A percentile compares a stretch with the other conserved stretches of the same genome.
These are phyloP conservation scores for Oreochromis aureus DNA, from an alignment of 2,113 vertebrate genomes.

Conservation along the genomic window DNA sequence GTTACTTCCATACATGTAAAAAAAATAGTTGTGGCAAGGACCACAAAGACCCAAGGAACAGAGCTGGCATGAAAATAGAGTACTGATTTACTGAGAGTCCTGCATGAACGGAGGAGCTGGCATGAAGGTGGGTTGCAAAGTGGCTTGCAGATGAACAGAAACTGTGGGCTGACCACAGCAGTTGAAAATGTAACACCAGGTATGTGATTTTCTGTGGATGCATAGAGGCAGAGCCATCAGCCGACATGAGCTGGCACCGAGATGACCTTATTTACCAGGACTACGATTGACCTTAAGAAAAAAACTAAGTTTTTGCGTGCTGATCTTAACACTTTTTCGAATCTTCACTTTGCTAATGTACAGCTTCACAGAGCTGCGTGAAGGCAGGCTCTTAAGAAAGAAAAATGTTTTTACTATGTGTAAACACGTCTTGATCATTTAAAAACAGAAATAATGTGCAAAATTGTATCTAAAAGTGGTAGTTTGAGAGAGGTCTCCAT, in stretches of 20 bases:
- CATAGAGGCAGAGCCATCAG: accelerated
- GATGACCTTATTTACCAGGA: accelerated
- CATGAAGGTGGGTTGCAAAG: background rate
- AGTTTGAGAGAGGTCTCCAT: background rate
- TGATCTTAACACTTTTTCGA: background rate
- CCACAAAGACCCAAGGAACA: background rate
- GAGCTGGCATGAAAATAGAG: background rate
- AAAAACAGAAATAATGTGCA: background rate
- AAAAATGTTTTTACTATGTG: background rate
- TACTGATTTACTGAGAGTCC: background rate
- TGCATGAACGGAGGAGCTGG: background rate
- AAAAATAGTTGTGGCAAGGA: background rate
- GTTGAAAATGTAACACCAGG: background rate
- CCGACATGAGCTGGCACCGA: background rate
- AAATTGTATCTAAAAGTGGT: background rate
- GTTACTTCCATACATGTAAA: background rate
- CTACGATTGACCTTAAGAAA: background rate
- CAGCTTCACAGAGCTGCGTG: background rate
- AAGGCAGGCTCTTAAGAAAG: background rate
- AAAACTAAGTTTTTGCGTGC: accelerated
- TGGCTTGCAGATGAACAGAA: background rate
- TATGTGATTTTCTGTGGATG: background rate
- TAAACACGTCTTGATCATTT: background rate
- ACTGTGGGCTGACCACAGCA: background rate
- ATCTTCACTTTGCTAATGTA: background rate